Evolutionary conservation across 1,140 invertebrate genomes (phyloP).

Genomic region (Anastrepha obliqua): DNA sequence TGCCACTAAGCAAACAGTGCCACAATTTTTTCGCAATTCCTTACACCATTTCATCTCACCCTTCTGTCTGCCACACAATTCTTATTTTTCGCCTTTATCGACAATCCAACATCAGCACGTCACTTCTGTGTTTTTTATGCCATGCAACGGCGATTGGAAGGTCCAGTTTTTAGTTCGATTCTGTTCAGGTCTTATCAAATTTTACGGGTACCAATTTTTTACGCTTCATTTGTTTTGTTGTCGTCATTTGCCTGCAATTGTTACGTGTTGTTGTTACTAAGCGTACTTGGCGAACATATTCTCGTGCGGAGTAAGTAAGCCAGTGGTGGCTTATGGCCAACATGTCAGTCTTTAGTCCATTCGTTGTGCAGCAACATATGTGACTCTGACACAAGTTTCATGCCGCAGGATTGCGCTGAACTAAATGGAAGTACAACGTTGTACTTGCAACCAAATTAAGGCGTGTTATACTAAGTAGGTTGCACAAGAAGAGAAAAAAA

Average conservation of each 20-base stretch:
- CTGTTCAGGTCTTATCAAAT: not conserved
- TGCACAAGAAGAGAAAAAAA: not conserved
- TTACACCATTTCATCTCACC: not conserved
- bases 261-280: slow-evolving; percentile 4
- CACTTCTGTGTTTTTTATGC: slow-evolving; percentile 7
- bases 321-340: slow-evolving; percentile 34
- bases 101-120: slow-evolving; percentile 13
- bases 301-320: not conserved
- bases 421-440: not conserved
- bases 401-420: not conserved
- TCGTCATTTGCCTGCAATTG: not conserved
- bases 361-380: not conserved
- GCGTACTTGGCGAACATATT: not conserved
- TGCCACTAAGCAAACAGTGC: not conserved
- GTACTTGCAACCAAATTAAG: slow-evolving; percentile 14
- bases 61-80: not conserved
- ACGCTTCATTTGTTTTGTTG: not conserved
- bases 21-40: not conserved
- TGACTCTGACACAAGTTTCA: not conserved
- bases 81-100: slow-evolving; percentile 25
- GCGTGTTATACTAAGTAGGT: not conserved
- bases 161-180: slow-evolving; percentile 33
- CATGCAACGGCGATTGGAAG: not conserved
- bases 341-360: not conserved
- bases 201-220: slow-evolving; percentile 29